Conservation (phyloP, 2,113 vertebrate genomes). For the Cyphomyrus discorhynchus region DNA sequence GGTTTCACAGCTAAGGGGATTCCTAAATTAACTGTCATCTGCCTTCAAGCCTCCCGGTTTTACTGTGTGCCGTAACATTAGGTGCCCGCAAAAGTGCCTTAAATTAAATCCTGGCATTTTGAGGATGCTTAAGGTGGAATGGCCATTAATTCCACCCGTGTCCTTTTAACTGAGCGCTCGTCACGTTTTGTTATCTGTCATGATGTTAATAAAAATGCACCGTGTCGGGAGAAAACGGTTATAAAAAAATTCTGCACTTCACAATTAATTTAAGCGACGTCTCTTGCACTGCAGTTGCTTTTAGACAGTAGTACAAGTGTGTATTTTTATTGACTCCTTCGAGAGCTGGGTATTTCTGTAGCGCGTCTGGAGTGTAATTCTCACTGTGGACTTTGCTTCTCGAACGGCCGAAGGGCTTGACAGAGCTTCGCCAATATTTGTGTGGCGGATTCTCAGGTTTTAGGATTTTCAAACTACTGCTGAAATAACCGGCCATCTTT, state of each 20-base stretch:
- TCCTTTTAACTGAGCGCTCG: not conserved
- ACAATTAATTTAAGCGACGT: not conserved
- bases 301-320: not conserved
- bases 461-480: not conserved
- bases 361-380: not conserved
- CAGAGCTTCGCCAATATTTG: not conserved
- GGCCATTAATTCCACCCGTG: not conserved
- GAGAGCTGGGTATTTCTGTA: not conserved
- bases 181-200: not conserved
- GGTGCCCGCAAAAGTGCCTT: not conserved
- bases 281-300: not conserved
- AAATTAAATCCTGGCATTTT: not conserved
- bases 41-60: not conserved
- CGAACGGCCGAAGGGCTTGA: not conserved
- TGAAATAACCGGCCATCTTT: not conserved
- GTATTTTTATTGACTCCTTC: not conserved
- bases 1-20: slow-evolving; percentile 7
- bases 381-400: not conserved
- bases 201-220: not conserved
- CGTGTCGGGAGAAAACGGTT: not conserved
- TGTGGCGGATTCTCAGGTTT: not conserved
- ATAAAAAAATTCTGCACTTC: not conserved
- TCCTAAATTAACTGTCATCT: not conserved
- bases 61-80: not conserved
- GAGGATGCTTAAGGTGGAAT: not conserved